These are phyloP conservation scores for Agrilus mali DNA, from an alignment of 2,888 invertebrate species.

Conservation along the genomic window DNA sequence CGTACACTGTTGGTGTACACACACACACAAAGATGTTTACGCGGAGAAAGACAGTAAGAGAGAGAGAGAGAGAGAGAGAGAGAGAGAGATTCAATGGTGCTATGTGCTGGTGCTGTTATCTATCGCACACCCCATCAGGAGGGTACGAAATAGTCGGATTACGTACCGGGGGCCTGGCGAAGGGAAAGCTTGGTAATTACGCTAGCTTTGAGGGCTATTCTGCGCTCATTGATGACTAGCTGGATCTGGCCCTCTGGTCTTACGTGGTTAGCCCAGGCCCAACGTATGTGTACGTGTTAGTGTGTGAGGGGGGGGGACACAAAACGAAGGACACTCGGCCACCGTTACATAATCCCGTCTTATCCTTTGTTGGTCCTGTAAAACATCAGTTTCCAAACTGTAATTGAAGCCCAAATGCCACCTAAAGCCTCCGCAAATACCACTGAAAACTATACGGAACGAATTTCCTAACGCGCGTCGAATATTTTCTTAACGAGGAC, in stretches of 20 bases:
- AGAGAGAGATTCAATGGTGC: conserved; percentile 11
- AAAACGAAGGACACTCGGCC: conserved; percentile 11
- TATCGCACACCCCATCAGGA: conserved; percentile 17
- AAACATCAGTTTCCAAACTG: conserved; percentile 15
- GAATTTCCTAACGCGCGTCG: too few relatives aligned
- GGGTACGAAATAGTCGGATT: conserved; percentile 30
- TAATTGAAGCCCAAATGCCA: conserved; percentile 4
- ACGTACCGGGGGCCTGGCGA: conserved; percentile 21
- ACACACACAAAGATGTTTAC: too few relatives aligned
- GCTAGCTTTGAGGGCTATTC: conserved; percentile 31
- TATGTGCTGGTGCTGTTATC: conserved; percentile 12
- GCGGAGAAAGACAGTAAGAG: neutral
- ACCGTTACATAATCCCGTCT: conserved; percentile 28
- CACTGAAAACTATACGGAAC: too few relatives aligned
- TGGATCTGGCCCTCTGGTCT: conserved; percentile 15
- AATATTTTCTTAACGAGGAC: too few relatives aligned
- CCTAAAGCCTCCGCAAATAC: conserved; percentile 2
- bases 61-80: conserved; percentile 4
- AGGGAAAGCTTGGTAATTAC: conserved; percentile 32
- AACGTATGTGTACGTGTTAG: conserved; percentile 6
- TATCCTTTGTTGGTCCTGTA: conserved; percentile 28
- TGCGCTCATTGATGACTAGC: conserved; percentile 31
- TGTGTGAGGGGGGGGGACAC: conserved; percentile 9
- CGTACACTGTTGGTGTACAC: neutral
- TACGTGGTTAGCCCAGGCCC: neutral